These are phyloP conservation scores for Latrodectus geometricus DNA, from an alignment of 1,140 invertebrate genomes.

Conservation along the genomic window DNA sequence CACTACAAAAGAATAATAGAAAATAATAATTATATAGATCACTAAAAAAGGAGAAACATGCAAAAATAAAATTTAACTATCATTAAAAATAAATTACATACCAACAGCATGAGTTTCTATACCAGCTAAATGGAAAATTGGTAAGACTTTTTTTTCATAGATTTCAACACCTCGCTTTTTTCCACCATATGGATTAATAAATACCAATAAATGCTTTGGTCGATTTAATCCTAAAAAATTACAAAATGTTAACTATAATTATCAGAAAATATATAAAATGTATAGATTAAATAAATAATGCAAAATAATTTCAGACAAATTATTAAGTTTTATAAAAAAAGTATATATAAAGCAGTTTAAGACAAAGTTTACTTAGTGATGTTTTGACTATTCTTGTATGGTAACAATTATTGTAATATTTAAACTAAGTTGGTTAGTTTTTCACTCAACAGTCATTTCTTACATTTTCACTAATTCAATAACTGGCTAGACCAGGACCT, in stretches of 20 bases:
- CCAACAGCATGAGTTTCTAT: conserved; percentile 73
- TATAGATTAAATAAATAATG: not conserved
- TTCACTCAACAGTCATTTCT: no score
- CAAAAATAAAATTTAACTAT: not conserved
- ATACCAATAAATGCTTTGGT: conserved; percentile 80
- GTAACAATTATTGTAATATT: no score
- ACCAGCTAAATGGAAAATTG: conserved; percentile 80
- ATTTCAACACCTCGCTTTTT: conserved; percentile 80
- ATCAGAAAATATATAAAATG: not conserved
- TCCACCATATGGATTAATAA: conserved; percentile 89
- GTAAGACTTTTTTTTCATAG: conserved; percentile 78
- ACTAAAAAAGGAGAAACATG: not conserved
- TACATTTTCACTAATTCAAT: no score
- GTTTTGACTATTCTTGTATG: no score
- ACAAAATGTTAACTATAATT: not conserved
- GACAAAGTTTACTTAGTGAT: not conserved
- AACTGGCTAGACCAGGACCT: no score
- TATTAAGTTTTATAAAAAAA: not conserved
- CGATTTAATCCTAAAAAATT: conserved; percentile 73
- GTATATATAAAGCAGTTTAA: not conserved
- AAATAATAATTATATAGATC: not conserved
- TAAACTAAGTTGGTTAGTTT: no score
- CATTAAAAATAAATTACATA: conserved; percentile 58
- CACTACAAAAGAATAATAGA: no score
- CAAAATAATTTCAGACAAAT: not conserved